Evolutionary conservation across 1,140 invertebrate genomes (phyloP).

Genomic region (Belonocnema kinseyi): DNA sequence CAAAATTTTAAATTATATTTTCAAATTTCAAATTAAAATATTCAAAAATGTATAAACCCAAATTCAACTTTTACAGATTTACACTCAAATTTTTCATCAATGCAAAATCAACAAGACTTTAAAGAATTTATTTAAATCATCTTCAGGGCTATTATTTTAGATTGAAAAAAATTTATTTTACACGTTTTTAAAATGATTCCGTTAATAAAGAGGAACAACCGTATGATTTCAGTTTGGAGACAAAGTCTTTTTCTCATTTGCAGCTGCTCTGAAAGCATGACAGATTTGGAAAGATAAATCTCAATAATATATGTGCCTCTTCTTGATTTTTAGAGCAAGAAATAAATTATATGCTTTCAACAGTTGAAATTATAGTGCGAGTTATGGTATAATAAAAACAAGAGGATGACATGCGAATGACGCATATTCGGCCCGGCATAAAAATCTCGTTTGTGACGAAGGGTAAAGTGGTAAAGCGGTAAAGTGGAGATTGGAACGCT

Average conservation of each 20-base stretch:
- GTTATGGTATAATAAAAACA: neutral
- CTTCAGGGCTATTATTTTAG: too few relatives aligned
- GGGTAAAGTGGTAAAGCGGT: neutral
- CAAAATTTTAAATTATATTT: too few relatives aligned
- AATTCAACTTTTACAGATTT: too few relatives aligned
- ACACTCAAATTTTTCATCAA: too few relatives aligned
- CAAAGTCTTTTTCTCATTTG: neutral
- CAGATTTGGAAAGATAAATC: neutral
- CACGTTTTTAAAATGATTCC: too few relatives aligned
- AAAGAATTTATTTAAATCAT: too few relatives aligned
- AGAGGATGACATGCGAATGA: constrained; percentile 26
- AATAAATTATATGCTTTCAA: constrained; percentile 12
- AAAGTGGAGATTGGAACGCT: constrained; percentile 1
- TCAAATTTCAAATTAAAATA: too few relatives aligned
- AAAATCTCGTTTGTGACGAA: neutral
- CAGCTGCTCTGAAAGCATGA: neutral
- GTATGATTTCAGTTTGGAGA: neutral
- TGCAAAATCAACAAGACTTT: too few relatives aligned
- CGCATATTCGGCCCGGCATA: neutral
- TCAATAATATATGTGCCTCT: neutral
- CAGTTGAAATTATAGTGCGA: constrained; percentile 1
- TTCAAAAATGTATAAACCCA: too few relatives aligned
- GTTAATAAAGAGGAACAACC: neutral
- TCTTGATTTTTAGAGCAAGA: neutral
- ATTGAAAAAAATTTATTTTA: too few relatives aligned